phyloP scores from a whole-genome alignment of 2,113 vertebrate species.

The Furnarius figulus region DNA sequence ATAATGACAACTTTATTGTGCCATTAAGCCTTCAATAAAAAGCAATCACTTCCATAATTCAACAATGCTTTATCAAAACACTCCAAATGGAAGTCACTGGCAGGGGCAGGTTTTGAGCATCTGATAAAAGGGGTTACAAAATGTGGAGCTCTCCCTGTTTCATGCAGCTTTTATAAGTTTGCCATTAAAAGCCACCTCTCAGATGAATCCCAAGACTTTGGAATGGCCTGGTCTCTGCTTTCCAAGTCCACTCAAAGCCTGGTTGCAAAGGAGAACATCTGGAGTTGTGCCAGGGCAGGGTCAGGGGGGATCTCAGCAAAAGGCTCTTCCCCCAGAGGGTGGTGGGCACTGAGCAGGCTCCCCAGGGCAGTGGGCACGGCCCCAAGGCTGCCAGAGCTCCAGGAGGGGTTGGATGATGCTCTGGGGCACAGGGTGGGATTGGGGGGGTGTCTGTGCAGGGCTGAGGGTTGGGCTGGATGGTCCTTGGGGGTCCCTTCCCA shows the following conservation, averaged over 20 bases:
- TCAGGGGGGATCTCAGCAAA: not conserved
- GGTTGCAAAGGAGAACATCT: not conserved
- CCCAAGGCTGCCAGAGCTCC: not conserved
- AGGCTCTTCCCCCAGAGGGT: not conserved
- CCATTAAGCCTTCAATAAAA: conserved; percentile 32
- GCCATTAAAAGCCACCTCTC: not conserved
- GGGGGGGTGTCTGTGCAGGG: not conserved
- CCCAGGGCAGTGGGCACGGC: not conserved
- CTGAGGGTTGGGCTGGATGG: rapidly evolving
- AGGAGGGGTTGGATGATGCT: rapidly evolving
- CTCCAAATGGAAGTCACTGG: not conserved
- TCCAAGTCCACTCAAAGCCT: not conserved
- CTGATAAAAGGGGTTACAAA: not conserved
- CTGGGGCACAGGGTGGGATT: not conserved
- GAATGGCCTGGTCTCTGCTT: not conserved
- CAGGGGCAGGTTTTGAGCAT: not conserved
- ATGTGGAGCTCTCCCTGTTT: not conserved
- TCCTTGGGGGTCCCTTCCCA: not conserved
- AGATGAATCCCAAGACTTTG: not conserved
- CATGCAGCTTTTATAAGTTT: not conserved
- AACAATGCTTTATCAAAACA: not conserved
- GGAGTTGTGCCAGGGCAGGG: not conserved
- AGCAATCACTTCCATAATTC: conserved; percentile 1
- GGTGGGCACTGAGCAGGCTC: not conserved
- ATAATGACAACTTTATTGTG: conserved; percentile 35